Conservation (phyloP, 2,113 vertebrate species). For the Toxotes jaculatrix region DNA sequence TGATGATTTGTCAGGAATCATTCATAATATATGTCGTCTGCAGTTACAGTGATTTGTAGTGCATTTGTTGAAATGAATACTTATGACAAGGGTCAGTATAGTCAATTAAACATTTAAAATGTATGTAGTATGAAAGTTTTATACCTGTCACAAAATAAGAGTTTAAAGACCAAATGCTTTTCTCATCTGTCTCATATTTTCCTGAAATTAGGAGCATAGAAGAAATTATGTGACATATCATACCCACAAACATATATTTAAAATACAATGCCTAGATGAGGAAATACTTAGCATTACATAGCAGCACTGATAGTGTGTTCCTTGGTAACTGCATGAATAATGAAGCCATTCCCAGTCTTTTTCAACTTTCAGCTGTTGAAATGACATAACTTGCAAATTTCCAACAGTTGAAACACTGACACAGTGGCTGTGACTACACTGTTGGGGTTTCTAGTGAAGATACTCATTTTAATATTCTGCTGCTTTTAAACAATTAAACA, state of each 20-base stretch:
- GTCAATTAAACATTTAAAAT: neutral
- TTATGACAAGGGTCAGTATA: neutral
- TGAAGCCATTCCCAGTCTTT: conserved; percentile 31
- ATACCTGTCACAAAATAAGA: neutral
- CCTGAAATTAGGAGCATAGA: neutral
- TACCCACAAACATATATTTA: neutral
- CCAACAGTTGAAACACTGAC: conserved; percentile 30
- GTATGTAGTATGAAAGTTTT: neutral
- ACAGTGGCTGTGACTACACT: conserved; percentile 33
- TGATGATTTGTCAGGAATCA: neutral
- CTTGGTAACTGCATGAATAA: conserved; percentile 44
- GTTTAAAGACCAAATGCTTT: neutral
- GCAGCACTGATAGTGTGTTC: conserved; percentile 9
- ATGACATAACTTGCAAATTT: conserved; percentile 37
- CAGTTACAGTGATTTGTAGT: neutral
- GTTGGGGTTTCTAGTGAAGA: conserved; percentile 8
- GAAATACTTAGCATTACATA: conserved; percentile 15
- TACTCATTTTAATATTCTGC: conserved; percentile 20
- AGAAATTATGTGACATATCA: neutral
- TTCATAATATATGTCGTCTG: neutral
- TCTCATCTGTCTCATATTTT: too few relatives aligned
- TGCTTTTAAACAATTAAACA: neutral
- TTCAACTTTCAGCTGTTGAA: conserved; percentile 45
- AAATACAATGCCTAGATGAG: neutral
- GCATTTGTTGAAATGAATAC: neutral